Percentiles rank a stretch among this genome's conserved stretches.
Conservation (phyloP, 2,113 vertebrate genomes). For the Muscicapa adusta region DNA sequence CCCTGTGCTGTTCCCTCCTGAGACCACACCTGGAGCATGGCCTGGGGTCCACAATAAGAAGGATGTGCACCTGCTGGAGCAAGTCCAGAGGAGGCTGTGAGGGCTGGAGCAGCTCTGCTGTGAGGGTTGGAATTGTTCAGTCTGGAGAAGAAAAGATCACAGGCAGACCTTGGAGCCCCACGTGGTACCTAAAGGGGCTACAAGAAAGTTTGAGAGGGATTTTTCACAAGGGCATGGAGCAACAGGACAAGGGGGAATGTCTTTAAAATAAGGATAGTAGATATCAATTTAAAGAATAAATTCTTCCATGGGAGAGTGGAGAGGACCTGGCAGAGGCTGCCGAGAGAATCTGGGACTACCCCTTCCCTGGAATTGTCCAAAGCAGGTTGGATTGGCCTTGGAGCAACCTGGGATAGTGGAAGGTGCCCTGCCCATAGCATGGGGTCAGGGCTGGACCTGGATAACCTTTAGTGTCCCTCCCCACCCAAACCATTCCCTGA, state of each 20-base stretch:
- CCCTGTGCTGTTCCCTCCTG: background rate
- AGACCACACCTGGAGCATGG: fast-evolving
- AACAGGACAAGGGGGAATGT: too few species aligned
- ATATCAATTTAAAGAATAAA: background rate
- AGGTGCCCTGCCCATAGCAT: background rate
- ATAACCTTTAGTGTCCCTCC: background rate
- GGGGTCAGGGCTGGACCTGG: background rate
- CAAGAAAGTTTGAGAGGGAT: background rate
- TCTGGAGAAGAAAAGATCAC: background rate
- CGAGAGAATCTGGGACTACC: background rate
- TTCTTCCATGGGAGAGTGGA: background rate
- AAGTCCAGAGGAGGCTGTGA: background rate
- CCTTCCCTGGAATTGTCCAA: background rate
- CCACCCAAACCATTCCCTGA: background rate
- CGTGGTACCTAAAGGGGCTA: background rate
- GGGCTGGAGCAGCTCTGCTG: background rate
- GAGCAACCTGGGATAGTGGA: background rate
- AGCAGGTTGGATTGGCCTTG: fast-evolving
- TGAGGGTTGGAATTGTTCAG: background rate
- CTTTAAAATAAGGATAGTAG: background rate
- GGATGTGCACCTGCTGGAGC: background rate
- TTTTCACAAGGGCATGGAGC: background rate
- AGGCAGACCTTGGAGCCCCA: background rate
- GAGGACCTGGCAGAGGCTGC: background rate
- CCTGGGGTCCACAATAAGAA: background rate